phyloP scores from a whole-genome alignment of 2,113 vertebrate genomes.

The Microcebus griseorufus region DNA sequence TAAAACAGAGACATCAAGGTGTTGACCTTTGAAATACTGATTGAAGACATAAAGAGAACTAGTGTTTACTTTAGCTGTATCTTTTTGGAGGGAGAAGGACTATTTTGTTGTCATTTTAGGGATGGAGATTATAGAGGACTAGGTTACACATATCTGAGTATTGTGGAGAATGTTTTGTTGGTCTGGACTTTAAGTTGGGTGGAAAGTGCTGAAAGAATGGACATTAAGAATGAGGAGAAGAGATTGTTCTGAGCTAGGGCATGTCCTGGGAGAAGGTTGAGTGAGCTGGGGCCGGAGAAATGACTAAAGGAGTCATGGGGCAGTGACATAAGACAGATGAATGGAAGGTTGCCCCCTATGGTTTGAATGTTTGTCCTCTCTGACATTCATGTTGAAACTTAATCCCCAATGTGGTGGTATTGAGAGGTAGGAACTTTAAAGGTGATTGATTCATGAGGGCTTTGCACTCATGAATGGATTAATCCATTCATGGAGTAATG shows the following conservation, averaged over 20 bases:
- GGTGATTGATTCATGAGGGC: background rate
- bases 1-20: background rate
- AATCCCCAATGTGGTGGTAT: background rate
- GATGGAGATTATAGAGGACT: background rate
- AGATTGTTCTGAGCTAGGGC: background rate
- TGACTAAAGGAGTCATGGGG: background rate
- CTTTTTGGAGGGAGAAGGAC: background rate
- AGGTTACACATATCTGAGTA: background rate
- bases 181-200: background rate
- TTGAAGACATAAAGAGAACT: background rate
- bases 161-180: background rate
- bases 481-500: too few relatives aligned
- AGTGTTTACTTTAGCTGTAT: background rate
- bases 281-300: background rate
- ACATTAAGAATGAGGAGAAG: background rate
- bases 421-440: background rate
- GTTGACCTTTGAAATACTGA: background rate
- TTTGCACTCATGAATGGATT: background rate
- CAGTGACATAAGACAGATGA: background rate
- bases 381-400: background rate
- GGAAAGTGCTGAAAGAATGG: background rate
- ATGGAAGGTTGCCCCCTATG: background rate
- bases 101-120: background rate
- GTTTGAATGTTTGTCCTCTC: background rate
- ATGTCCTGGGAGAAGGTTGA: background rate